A percentile compares a stretch with the other conserved stretches of the same genome.
These are phyloP conservation scores for Dryobates pubescens DNA, from an alignment of 2,797 vertebrate genomes.

Conservation along the genomic window DNA sequence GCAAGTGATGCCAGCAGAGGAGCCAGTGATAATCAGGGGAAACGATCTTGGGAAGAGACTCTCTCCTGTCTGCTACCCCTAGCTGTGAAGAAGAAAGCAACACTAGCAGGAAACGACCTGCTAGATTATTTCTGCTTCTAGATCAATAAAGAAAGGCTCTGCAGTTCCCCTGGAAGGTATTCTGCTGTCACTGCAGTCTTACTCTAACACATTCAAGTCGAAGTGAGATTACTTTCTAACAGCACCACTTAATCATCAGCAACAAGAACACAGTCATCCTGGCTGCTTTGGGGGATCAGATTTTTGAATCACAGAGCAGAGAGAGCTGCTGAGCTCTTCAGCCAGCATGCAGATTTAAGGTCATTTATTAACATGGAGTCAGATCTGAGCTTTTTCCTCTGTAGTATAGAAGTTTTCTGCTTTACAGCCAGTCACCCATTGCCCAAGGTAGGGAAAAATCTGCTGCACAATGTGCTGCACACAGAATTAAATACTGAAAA, in stretches of 20 bases:
- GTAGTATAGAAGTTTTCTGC: not conserved
- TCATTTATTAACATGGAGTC: not conserved
- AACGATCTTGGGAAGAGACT: constrained; percentile 20
- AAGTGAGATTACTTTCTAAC: constrained; percentile 35
- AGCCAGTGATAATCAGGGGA: not conserved
- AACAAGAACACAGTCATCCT: not conserved
- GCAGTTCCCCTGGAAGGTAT: constrained; percentile 27
- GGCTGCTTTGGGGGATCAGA: not conserved
- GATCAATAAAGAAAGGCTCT: constrained; percentile 58
- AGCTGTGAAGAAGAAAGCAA: constrained; percentile 13
- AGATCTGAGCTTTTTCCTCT: not conserved
- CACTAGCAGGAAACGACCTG: not conserved
- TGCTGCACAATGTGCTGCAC: not conserved
- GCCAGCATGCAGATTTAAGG: not conserved
- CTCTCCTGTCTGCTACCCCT: constrained; percentile 10
- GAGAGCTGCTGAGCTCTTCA: not conserved
- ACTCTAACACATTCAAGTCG: not conserved
- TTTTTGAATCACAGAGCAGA: not conserved
- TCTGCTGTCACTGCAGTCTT: not conserved
- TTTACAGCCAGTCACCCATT: not conserved
- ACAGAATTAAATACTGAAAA: not conserved
- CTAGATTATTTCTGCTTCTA: constrained; percentile 25
- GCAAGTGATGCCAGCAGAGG: not conserved
- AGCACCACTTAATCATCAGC: constrained; percentile 30
- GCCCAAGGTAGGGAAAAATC: not conserved